phyloP scores from a whole-genome alignment of 2,113 vertebrate species.

The Clarias magur region DNA sequence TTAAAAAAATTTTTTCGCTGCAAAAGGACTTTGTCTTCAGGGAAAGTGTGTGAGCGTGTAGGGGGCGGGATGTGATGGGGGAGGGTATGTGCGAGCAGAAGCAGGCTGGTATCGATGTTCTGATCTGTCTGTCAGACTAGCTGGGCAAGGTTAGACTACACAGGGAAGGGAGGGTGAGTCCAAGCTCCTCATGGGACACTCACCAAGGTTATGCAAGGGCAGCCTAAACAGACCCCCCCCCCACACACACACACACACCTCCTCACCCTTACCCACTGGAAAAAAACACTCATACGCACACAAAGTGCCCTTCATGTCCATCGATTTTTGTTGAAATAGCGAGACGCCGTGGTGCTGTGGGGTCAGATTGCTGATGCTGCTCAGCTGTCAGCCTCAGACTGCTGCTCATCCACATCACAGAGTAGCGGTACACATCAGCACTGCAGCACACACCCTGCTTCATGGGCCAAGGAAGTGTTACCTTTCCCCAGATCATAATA shows the following conservation, averaged over 20 bases:
- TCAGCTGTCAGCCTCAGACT: conserved; percentile 48
- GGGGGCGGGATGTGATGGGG: conserved; percentile 8
- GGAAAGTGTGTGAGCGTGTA: background rate
- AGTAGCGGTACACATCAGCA: conserved; percentile 6
- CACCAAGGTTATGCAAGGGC: conserved; percentile 57
- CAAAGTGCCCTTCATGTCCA: conserved; percentile 56
- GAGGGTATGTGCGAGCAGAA: conserved; percentile 36
- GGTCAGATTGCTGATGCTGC: conserved; percentile 53
- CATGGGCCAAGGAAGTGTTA: background rate
- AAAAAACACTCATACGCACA: conserved; percentile 28
- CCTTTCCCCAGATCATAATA: background rate
- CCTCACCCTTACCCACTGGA: conserved; percentile 1
- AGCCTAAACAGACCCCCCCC: conserved; percentile 30
- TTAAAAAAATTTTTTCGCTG: background rate
- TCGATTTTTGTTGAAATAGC: conserved; percentile 52
- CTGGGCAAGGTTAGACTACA: conserved; percentile 42
- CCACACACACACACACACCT: too few species aligned
- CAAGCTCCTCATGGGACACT: conserved; percentile 47
- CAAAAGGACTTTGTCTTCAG: background rate
- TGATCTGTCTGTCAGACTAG: conserved; percentile 45
- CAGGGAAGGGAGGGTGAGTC: conserved; percentile 25
- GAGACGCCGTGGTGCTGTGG: conserved; percentile 48
- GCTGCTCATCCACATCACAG: conserved; percentile 41
- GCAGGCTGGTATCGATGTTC: conserved; percentile 53
- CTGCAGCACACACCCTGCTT: conserved; percentile 7